phyloP scores from a whole-genome alignment of 2,888 invertebrate genomes.

The Lutraria lutraria region DNA sequence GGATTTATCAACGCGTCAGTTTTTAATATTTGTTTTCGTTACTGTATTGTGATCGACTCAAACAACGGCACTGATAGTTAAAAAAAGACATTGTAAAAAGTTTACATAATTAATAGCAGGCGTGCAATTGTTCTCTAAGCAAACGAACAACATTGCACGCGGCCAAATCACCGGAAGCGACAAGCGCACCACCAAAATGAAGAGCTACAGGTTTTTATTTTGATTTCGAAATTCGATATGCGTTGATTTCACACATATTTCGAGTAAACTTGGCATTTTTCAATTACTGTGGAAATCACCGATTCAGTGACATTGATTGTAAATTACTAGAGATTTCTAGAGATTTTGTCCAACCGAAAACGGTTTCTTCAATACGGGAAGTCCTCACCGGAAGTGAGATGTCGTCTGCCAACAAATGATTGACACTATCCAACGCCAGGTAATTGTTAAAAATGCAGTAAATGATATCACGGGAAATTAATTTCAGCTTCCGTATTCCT shows the following conservation, averaged over 20 bases:
- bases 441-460: slow-evolving; percentile 48
- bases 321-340: neutral
- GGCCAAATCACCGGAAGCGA: slow-evolving; percentile 13
- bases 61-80: neutral
- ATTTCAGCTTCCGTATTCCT: slow-evolving; percentile 32
- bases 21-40: too few relatives aligned
- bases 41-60: neutral
- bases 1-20: too few relatives aligned
- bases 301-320: slow-evolving; percentile 21
- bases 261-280: slow-evolving; percentile 11
- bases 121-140: neutral
- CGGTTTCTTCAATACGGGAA: slow-evolving; percentile 28
- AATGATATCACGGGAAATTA: slow-evolving; percentile 46
- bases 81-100: neutral
- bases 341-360: slow-evolving; percentile 6
- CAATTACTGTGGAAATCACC: slow-evolving; percentile 24
- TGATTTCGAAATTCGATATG: slow-evolving; percentile 1
- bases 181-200: neutral
- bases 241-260: neutral
- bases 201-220: slow-evolving; percentile 11
- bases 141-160: neutral
- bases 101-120: neutral
- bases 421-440: slow-evolving; percentile 41
- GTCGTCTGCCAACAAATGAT: slow-evolving; percentile 52
- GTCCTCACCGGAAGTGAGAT: slow-evolving; percentile 45